Conservation (phyloP, 2,113 vertebrate genomes). For the Psittacara wagleri region DNA sequence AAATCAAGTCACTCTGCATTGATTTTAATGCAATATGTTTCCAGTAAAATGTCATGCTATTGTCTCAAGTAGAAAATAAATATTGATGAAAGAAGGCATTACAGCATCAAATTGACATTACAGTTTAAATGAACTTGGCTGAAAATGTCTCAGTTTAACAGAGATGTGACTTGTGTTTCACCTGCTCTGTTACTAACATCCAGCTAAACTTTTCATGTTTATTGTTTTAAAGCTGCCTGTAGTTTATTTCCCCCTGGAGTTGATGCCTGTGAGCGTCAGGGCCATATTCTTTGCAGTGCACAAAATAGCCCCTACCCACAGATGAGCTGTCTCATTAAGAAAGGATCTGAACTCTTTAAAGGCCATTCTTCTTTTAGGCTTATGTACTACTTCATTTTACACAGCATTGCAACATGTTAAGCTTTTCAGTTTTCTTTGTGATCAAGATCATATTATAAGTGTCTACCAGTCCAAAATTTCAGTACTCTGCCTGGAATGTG, state of each 20-base stretch:
- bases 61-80: slow-evolving; percentile 24
- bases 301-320: background rate
- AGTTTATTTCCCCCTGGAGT: background rate
- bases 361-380: background rate
- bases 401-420: background rate
- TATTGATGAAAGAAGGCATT: background rate
- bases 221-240: background rate
- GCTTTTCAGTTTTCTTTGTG: background rate
- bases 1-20: slow-evolving; percentile 51
- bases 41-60: slow-evolving; percentile 27
- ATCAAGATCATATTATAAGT: background rate
- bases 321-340: background rate
- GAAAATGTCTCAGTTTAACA: background rate
- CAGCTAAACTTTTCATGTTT: background rate
- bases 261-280: background rate
- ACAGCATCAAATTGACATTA: background rate
- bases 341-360: background rate
- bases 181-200: background rate
- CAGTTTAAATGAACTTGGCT: background rate
- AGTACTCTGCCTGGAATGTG: background rate
- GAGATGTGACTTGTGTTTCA: background rate
- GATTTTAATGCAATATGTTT: slow-evolving; percentile 48
- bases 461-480: background rate
- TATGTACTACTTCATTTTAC: background rate
- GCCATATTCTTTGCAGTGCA: background rate